A percentile compares a stretch with the other conserved stretches of the same genome.
Conservation (phyloP, 2,888 invertebrate genomes). For the Patella ulyssiponensis region DNA sequence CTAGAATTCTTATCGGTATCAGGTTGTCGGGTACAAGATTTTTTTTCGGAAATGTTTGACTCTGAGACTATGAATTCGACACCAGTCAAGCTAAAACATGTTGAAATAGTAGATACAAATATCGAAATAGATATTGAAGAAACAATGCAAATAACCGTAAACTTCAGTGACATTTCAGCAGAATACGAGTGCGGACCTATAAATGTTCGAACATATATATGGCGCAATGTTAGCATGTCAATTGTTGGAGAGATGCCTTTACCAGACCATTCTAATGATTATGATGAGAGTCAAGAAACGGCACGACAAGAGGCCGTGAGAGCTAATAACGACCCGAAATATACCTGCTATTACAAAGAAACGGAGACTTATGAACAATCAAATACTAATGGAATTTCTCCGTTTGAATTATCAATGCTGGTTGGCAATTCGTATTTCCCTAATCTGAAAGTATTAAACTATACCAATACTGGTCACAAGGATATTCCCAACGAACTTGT, state of each 20-base stretch:
- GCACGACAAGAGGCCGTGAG: neutral
- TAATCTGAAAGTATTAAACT: constrained; percentile 25
- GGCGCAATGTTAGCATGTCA: neutral
- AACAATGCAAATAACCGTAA: neutral
- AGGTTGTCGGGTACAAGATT: neutral
- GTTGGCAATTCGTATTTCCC: constrained; percentile 14
- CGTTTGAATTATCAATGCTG: neutral
- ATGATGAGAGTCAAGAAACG: too few relatives aligned
- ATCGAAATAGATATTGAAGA: neutral
- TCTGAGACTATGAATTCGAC: neutral
- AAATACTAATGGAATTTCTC: neutral
- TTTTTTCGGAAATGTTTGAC: neutral
- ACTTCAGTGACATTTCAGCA: neutral
- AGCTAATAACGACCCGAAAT: neutral
- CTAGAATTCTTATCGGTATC: neutral
- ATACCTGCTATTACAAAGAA: neutral
- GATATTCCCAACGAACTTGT: constrained; percentile 30
- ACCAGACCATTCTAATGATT: too few relatives aligned
- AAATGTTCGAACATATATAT: neutral
- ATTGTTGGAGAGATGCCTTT: too few relatives aligned
- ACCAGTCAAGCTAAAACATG: neutral
- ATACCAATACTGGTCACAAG: constrained; percentile 31
- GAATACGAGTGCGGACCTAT: neutral
- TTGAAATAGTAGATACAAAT: neutral
- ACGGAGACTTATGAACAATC: neutral